Evolutionary conservation across 2,797 vertebrate species (phyloP), one percentile per base, ranked within the genome.

Genomic region (Chloroceryle amazona): DNA sequence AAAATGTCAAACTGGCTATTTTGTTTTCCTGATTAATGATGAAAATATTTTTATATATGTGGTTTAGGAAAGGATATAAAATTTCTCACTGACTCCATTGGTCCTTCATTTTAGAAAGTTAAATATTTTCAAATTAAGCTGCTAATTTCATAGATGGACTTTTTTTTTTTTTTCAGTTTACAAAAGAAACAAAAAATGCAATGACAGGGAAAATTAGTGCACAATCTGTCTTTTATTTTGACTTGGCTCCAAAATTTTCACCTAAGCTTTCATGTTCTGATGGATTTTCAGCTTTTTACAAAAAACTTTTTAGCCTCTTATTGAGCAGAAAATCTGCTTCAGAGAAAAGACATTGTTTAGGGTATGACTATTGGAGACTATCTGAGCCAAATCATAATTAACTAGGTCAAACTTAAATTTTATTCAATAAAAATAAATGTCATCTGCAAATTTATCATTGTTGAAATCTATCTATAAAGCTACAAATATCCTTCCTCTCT

Each of bases 301-400:
- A 44, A 87, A n/a, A 1, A 23, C 0, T 26, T 92, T 47, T 68
- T 44, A 70, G 3, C 11, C 12, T 54, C 79, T 82, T 68, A 52
- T 54, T 66, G 17, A 61, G 39, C 11, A 83, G 11, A 78, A 86
- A 62, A 58, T 28, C 11, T 26, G 2, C 60, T 90, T 70, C 25
- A 58, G 31, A 62, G 23, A 76, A 75, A 82, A 80, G 1, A 15
- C 7, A 13, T 31, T 70, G 2, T 47, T 83, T 72, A 52, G 3
- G 23, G 4, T 13, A 74, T 42, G 25, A 46, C 7, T 44, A 37
- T 28, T 1, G 0, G 65, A 47, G 35, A 31, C 4, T 57, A 20
- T 11, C 25, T 22, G 22, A 93, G 19, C 3, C 4, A 89, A 73
- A 80, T 41, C 11, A 58, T 31, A 52, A 25, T 41, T 86, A 80